phyloP scores from a whole-genome alignment of 1,140 invertebrate genomes.

The Drosophila sucinea region DNA sequence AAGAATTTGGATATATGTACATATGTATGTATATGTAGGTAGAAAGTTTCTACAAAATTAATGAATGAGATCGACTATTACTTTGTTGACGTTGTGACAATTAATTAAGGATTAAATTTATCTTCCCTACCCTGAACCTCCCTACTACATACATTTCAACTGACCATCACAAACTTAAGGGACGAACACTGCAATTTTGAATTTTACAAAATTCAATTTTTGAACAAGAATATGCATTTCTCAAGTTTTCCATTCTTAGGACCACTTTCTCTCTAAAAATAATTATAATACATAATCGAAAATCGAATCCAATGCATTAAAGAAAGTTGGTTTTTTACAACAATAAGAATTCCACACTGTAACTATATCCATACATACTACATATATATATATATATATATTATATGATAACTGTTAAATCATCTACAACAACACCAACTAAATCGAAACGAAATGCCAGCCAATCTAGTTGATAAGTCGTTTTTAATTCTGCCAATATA shows the following conservation, averaged over 20 bases:
- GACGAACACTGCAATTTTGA: neutral
- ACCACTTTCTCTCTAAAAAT: neutral
- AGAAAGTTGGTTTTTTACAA: slow-evolving; percentile 2
- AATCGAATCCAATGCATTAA: slow-evolving; percentile 4
- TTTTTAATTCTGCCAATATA: slow-evolving; percentile 67
- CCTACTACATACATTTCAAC: slow-evolving; percentile 6
- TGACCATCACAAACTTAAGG: slow-evolving; percentile 3
- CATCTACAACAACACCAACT: slow-evolving; percentile 22
- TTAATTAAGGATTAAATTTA: slow-evolving; percentile 33
- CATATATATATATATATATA: slow-evolving; percentile 23
- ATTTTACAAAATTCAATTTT: no score
- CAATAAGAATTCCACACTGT: slow-evolving; percentile 13
- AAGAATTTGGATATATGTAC: no score
- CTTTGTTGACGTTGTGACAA: slow-evolving; percentile 46
- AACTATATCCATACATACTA: slow-evolving; percentile 8
- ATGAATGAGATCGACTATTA: no score
- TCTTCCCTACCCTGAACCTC: neutral
- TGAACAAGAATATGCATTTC: neutral
- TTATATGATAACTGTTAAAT: slow-evolving; percentile 15
- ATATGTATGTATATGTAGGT: no score
- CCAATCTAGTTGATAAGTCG: slow-evolving; percentile 64
- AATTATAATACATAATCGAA: neutral
- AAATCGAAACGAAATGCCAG: slow-evolving; percentile 16
- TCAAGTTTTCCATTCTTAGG: neutral
- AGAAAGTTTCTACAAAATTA: no score